Percentiles rank a stretch among this genome's conserved stretches.
Evolutionary conservation across 2,888 invertebrate genomes (phyloP).

Genomic region (Craniophora ligustri): DNA sequence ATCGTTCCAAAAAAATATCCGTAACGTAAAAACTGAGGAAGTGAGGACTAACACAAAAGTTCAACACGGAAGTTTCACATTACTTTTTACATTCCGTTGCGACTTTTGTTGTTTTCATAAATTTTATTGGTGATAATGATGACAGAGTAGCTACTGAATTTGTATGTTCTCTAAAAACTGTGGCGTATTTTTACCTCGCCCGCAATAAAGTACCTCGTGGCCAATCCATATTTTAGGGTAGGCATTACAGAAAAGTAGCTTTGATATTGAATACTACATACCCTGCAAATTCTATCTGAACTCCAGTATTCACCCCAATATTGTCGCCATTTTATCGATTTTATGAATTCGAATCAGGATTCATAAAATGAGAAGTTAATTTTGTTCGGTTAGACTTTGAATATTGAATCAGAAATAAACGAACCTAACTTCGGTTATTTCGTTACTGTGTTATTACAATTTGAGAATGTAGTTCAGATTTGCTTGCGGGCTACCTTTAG

Average conservation of each 20-base stretch:
- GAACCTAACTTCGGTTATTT: conserved; percentile 6
- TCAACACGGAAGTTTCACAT: conserved; percentile 24
- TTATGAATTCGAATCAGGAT: conserved; percentile 26
- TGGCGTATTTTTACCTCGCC: conserved; percentile 12
- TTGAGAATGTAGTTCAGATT: conserved; percentile 4
- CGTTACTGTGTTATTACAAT: background rate
- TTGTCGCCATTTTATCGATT: conserved; percentile 32
- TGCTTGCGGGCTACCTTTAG: conserved; percentile 5
- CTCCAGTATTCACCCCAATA: conserved; percentile 24
- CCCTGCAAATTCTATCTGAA: conserved; percentile 36
- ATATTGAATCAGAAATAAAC: conserved; percentile 12
- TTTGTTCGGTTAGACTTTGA: conserved; percentile 27
- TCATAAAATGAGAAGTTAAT: conserved; percentile 38
- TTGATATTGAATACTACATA: conserved; percentile 42
- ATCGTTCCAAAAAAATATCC: conserved; percentile 31
- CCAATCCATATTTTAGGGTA: conserved; percentile 12
- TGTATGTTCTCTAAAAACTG: conserved; percentile 9
- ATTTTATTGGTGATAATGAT: conserved; percentile 35
- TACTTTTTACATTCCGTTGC: conserved; percentile 24
- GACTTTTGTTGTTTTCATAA: conserved; percentile 30
- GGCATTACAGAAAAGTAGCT: conserved; percentile 10
- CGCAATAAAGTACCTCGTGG: conserved; percentile 16
- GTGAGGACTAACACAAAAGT: conserved; percentile 15
- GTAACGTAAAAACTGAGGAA: conserved; percentile 16
- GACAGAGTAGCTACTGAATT: background rate